These are phyloP conservation scores for Gobionotothen gibberifrons DNA, from an alignment of 2,797 vertebrate species.

Conservation along the genomic window DNA sequence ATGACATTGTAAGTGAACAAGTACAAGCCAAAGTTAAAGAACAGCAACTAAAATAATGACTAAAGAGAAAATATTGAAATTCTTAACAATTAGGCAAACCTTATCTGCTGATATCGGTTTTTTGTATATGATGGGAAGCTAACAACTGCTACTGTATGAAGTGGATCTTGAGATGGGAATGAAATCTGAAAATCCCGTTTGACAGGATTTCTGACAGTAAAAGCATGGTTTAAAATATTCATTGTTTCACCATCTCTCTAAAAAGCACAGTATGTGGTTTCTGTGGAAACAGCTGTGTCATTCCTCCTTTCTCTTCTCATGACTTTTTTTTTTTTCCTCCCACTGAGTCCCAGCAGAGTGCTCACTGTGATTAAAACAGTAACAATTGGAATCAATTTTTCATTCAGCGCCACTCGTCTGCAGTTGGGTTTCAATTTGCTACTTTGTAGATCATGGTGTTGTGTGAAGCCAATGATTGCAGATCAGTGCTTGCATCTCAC, in stretches of 20 bases:
- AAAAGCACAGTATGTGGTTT: slow-evolving; percentile 23
- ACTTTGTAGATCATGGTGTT: slow-evolving; percentile 48
- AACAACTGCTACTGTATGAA: background rate
- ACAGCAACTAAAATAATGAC: too few species aligned
- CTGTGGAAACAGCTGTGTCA: slow-evolving; percentile 36
- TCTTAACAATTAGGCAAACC: background rate
- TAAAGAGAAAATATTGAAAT: background rate
- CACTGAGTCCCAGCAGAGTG: slow-evolving; percentile 37
- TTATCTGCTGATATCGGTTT: background rate
- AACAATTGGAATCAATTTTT: slow-evolving; percentile 64
- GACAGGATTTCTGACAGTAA: background rate
- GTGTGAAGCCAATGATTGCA: slow-evolving; percentile 67
- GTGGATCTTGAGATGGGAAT: background rate
- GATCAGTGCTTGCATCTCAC: slow-evolving; percentile 62
- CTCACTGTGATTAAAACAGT: slow-evolving; percentile 61
- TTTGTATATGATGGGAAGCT: background rate
- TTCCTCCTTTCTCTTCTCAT: slow-evolving; percentile 29
- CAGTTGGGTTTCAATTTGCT: slow-evolving; percentile 40
- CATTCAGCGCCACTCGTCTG: slow-evolving; percentile 56
- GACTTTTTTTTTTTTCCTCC: slow-evolving; percentile 40
- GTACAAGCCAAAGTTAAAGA: too few species aligned
- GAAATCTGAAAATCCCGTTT: background rate
- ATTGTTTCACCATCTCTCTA: background rate
- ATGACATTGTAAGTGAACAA: too few species aligned
- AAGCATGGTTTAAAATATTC: background rate